Base-by-base conservation (phyloP, 2,888 invertebrate species). In the Iselma pallidipennis region DNA sequence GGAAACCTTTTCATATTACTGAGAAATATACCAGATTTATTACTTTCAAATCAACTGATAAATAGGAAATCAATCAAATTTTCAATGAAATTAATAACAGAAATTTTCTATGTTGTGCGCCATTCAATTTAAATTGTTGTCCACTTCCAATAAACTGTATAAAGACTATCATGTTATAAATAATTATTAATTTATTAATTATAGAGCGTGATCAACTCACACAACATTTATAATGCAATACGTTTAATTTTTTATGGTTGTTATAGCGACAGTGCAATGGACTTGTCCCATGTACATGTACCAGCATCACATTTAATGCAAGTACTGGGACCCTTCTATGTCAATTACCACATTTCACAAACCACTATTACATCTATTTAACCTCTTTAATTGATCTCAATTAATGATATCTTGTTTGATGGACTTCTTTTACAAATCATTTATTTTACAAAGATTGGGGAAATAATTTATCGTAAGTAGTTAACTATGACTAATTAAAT, bases 371-470 rank as follows among this genome's bases (percentile, higher is more conserved):
- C 77, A 77, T 77, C 73, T 77, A 78, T 70, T 79, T 79, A 79
- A 79, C 79, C 79, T 76, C 73, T 74, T 74, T 76, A 79, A 79
- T 79, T 79, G 79, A 79, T 71, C 78, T 71, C 79, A 78, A 79
- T 79, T 77, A 75, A 66, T 68, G 71, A 72, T 71, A 69, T 71
- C 69, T 71, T 69, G 71, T 72, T 72, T 67, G 67, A 67, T 70
- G 70, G 63, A 64, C 37, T 12, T 57, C 64, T 66, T 65, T 48
- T 59, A 66, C 62, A 61, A 72, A 71, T 72, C 66, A 74, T 74
- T 73, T 66, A 74, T 69, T 69, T 69, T 4, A 28, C 6, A 28
- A 37, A 57, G 53, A 55, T 53, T 42, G 12, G 57, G 49, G 10
- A 48, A 23, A n/a, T 23, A 48, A 45, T 7, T 10, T n/a, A n/a